Base-by-base conservation (phyloP, 2,888 invertebrate genomes). In the Eugnorisma glareosa region DNA sequence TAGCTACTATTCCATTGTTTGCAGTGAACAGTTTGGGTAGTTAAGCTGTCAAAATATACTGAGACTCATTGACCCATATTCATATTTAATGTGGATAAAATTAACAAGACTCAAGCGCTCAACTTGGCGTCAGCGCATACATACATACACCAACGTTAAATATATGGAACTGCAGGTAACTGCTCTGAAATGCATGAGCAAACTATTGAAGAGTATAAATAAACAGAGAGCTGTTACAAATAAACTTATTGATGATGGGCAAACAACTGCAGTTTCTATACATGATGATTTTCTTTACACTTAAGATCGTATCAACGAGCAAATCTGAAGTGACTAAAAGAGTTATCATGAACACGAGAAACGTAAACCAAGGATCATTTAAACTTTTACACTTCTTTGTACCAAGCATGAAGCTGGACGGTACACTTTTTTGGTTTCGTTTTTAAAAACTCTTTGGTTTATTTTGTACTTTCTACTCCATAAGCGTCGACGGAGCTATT, bases 321-420 rank as follows among this genome's bases (percentile, higher is more conserved):
- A 59, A 43, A 43, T 24, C 11, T 63, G 1, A 24, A 51, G n/a
- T 66, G 10, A 45, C 11, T 51, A 7, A n/a, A 40, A 24, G 24
- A 31, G 54, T 51, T 67, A 35, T 64, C n/a, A 37, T 15, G 48
- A 67, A 67, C 57, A 67, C 7, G 18, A 45, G 1, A 40, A 54
- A 35, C n/a, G 45, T 66, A 79, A 71, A 75, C 77, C 57, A 71
- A 81, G 10, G 45, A 61, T n/a, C 43, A 67, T 76, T 40, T 67
- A 35, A 88, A 77, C 67, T 78, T 81, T 74, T 70, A 59, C 67
- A 75, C 59, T 83, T 77, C 76, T 82, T 90, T 89, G 86, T 59
- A 83, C 90, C 90, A 88, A 83, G 45, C 86, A 72, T 75, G 72
- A 82, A 80, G 64, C 76, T 70, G 73, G 78, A 83, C 74, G 64